Evolutionary conservation across 2,888 invertebrate species (phyloP), one percentile per base, ranked within the genome.

Genomic region (Oxytorus armatus): DNA sequence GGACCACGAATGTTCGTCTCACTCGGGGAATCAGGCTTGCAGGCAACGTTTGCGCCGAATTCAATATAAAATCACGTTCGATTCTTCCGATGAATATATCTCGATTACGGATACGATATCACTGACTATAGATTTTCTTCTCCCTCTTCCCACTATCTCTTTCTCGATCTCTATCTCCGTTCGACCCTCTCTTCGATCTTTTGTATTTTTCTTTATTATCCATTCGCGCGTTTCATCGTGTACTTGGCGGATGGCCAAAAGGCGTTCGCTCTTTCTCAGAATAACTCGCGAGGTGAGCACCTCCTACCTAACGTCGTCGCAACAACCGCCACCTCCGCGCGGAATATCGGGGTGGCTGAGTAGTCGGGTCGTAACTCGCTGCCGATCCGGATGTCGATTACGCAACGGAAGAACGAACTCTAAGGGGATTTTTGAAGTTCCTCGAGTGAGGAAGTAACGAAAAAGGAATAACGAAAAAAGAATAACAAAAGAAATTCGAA

Each of bases 201-300:
- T 57, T 53, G 11, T 47, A 4, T 5, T 3, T 39, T 51, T 65
- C 72, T 72, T 77, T 39, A 29, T n/a, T 8, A 65, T 73, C 69
- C 73, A 39, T 74, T 77, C 63, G 80, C 80, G n/a, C n/a, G n/a
- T n/a, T 74, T 47, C 68, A 51, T 69, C 80, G 77, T 63, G 82
- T 77, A 72, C 68, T 84, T 90, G 90, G 90, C 89, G 8, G 8
- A 16, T 5, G 21, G 81, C 90, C 90, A 90, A 85, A 84, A 76
- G 72, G 53, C 79, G 51, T 70, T 84, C 76, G 66, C 79, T 83
- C 76, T 74, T 73, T 84, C 91, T 90, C 88, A 91, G 91, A 92
- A 92, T 92, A 92, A 91, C 90, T 89, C 87, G 85, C n/a, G 90
- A 91, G 91, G 90, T 91, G 90, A 89, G 86, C 90, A 89, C 87